These are phyloP conservation scores for Rhagologus leucostigma DNA, from an alignment of 2,113 vertebrate genomes.

Conservation along the genomic window DNA sequence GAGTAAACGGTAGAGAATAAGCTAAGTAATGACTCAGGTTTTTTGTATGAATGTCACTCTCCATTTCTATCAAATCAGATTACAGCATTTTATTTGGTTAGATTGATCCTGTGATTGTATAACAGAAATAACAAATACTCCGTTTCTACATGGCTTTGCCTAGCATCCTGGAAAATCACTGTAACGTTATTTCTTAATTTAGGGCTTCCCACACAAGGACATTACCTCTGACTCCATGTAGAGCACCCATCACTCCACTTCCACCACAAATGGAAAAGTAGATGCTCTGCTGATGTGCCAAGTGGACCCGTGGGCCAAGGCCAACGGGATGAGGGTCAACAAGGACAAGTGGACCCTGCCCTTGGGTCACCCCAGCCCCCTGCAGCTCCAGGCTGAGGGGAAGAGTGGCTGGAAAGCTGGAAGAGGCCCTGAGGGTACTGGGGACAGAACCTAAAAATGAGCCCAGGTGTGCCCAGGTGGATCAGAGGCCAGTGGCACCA, in stretches of 20 bases:
- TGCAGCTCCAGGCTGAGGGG: not conserved
- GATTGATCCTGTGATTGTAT: not conserved
- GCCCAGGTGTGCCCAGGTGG: not conserved
- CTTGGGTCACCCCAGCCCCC: not conserved
- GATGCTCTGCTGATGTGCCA: not conserved
- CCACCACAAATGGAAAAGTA: not conserved
- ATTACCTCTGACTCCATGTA: not conserved
- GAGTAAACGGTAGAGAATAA: not conserved
- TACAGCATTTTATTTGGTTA: not conserved
- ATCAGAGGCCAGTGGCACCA: not conserved
- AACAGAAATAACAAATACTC: conserved; percentile 7
- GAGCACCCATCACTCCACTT: not conserved
- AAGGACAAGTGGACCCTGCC: not conserved
- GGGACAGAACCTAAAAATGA: not conserved
- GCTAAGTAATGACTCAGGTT: not conserved
- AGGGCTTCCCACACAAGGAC: not conserved
- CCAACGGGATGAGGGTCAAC: not conserved
- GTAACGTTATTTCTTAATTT: conserved; percentile 4
- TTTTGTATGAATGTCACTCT: conserved; percentile 15
- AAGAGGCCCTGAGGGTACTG: not conserved
- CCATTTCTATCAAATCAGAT: not conserved
- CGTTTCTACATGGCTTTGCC: not conserved
- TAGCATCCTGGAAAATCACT: conserved; percentile 29
- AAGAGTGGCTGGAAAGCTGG: not conserved
- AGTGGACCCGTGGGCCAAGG: too few species aligned